Evolutionary conservation across 2,888 invertebrate species (phyloP), one percentile per base, ranked within the genome.

Genomic region (Cerastis rubricosa): DNA sequence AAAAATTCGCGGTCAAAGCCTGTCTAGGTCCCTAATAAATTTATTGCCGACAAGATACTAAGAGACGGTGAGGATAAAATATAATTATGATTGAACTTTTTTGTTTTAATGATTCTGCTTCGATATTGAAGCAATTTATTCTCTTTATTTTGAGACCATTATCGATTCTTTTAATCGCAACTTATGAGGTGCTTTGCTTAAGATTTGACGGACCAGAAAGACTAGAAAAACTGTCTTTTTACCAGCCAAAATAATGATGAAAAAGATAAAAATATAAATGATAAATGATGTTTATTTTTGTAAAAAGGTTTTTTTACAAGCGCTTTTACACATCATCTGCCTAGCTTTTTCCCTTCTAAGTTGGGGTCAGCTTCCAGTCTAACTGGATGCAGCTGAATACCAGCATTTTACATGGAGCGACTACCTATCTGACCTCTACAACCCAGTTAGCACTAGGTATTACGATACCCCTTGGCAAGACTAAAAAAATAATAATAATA

Each of bases 11-110:
- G 57, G 66, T 47, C 76, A 78, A 72, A 76, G 64, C 54, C 65
- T 49, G 78, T 65, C 73, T 84, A 43, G 51, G 7, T 35, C 57
- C n/a, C 68, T 75, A 59, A 83, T 83, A 77, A 84, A 84, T 74
- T 78, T 81, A 74, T 80, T 63, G 12, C 49, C 40, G 66, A 63
- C 61, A 43, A 61, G 51, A 65, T 43, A 76, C 54, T 72, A 70
- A 66, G 2, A 59, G 49, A 69, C 35, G 40, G 19, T 22, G 29
- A 17, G 19, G 12, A 81, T 74, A 72, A 74, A 74, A 80, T 54
- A 74, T 40, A 81, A 70, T 78, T 57, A 83, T 59, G 29, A 47
- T 49, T 22, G 57, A 71, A 35, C 17, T 80, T 63, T 51, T 14
- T 57, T 19, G 54, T 74, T 65, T 71, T 54, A 14, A 43, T 51